Conservation (phyloP, 2,888 invertebrate species). For the Operophtera brumata region DNA sequence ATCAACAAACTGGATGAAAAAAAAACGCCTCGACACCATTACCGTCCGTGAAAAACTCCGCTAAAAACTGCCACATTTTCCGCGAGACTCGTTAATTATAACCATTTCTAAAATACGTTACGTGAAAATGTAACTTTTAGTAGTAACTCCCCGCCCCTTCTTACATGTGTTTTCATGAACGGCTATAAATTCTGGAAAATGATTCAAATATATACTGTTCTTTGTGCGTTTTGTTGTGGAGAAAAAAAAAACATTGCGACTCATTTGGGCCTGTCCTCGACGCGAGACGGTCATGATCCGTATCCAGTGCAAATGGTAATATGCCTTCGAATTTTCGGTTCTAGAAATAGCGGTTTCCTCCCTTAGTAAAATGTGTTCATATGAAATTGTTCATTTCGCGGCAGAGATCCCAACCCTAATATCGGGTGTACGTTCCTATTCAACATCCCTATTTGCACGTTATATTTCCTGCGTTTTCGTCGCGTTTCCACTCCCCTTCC, state of each 20-base stretch:
- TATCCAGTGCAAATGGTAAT: too few species aligned
- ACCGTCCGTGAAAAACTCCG: constrained; percentile 5
- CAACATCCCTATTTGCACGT: constrained; percentile 27
- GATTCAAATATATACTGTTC: too few species aligned
- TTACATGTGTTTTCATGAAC: neutral
- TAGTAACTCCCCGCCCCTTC: neutral
- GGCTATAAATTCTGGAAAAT: neutral
- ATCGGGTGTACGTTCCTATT: constrained; percentile 4
- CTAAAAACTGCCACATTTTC: constrained; percentile 10
- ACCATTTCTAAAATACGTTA: constrained; percentile 3
- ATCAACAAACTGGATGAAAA: constrained; percentile 9
- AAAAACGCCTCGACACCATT: constrained; percentile 6
- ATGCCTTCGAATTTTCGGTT: too few species aligned
- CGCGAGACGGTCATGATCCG: too few species aligned
- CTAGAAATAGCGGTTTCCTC: too few species aligned
- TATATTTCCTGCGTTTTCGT: constrained; percentile 22
- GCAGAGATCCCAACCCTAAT: neutral
- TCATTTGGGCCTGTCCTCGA: too few species aligned
- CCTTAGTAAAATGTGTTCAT: constrained; percentile 3
- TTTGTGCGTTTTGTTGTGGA: too few species aligned
- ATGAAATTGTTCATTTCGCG: neutral
- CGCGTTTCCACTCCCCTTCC: constrained; percentile 3
- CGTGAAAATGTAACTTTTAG: constrained; percentile 9
- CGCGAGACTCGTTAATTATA: constrained; percentile 4
- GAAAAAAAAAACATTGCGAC: too few species aligned